These are phyloP conservation scores for Carabus problematicus DNA, from an alignment of 2,888 invertebrate species.

Conservation along the genomic window DNA sequence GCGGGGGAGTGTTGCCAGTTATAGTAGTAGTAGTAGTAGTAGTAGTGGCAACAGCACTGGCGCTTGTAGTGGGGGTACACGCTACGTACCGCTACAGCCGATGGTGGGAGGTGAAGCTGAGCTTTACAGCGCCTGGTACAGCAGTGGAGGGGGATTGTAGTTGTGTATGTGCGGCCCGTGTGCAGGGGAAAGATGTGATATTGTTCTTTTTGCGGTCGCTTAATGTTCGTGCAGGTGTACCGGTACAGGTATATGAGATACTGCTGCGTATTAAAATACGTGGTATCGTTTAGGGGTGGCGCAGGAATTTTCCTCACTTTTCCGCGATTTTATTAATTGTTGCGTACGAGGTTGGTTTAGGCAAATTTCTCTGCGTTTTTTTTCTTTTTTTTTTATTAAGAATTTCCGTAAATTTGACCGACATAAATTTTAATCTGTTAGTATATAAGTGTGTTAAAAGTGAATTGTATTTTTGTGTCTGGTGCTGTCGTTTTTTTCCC, in stretches of 20 bases:
- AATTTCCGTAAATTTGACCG: too few relatives aligned
- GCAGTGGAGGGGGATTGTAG: not conserved
- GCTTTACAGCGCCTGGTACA: not conserved
- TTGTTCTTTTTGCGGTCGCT: slow-evolving; percentile 43
- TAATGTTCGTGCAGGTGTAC: slow-evolving; percentile 40
- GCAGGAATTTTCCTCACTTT: slow-evolving; percentile 14
- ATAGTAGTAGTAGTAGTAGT: too few relatives aligned
- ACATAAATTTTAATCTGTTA: too few relatives aligned
- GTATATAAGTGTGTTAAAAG: too few relatives aligned
- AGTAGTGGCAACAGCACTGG: too few relatives aligned
- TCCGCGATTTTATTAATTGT: slow-evolving; percentile 35
- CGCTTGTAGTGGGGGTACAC: too few relatives aligned
- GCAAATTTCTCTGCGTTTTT: not conserved
- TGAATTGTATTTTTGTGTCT: too few relatives aligned
- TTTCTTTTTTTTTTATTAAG: too few relatives aligned
- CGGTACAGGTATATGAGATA: slow-evolving; percentile 10
- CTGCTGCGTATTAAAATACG: slow-evolving; percentile 2
- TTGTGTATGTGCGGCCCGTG: slow-evolving; percentile 4
- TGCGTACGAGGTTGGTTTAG: slow-evolving; percentile 1
- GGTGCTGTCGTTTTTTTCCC: too few relatives aligned
- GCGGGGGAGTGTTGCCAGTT: not conserved
- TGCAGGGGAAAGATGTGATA: slow-evolving; percentile 32
- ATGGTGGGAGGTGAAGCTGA: slow-evolving; percentile 17
- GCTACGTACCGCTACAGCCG: not conserved
- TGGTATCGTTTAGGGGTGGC: slow-evolving; percentile 3